These are phyloP conservation scores for Drosophila littoralis DNA, from an alignment of 1,140 invertebrate species.

Conservation along the genomic window DNA sequence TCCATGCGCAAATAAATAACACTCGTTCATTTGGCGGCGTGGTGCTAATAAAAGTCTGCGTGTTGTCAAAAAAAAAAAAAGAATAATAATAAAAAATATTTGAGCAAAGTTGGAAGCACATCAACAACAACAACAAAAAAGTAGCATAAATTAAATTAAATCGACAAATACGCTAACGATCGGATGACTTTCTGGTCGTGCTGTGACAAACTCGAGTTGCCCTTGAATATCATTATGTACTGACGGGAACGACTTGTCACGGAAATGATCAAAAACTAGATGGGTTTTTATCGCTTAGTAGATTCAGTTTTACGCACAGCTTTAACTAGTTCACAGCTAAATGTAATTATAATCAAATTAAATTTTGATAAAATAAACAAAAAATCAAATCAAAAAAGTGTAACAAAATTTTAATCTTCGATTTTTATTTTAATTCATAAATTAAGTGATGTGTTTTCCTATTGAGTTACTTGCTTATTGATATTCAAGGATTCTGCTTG, in stretches of 20 bases:
- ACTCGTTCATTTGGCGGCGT: conserved; percentile 45
- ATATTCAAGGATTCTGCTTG: no score
- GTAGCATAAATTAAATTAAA: conserved; percentile 46
- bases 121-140: background rate
- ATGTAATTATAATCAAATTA: background rate
- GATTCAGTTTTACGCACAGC: background rate
- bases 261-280: background rate
- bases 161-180: conserved; percentile 45
- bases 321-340: background rate
- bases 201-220: conserved; percentile 1
- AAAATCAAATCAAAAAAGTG: background rate
- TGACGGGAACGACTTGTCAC: background rate
- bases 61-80: conserved; percentile 51
- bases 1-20: conserved; percentile 23
- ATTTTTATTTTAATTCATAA: no score
- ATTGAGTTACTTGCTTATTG: no score
- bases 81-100: conserved; percentile 20
- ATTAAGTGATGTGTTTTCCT: no score
- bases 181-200: conserved; percentile 8
- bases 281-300: background rate
- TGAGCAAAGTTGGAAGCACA: background rate
- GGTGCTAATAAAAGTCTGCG: conserved; percentile 67
- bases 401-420: no score
- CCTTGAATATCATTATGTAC: conserved; percentile 10
- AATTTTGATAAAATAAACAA: background rate